Evolutionary conservation across 2,797 vertebrate genomes (phyloP).

Genomic region (Hipposideros larvatus): DNA sequence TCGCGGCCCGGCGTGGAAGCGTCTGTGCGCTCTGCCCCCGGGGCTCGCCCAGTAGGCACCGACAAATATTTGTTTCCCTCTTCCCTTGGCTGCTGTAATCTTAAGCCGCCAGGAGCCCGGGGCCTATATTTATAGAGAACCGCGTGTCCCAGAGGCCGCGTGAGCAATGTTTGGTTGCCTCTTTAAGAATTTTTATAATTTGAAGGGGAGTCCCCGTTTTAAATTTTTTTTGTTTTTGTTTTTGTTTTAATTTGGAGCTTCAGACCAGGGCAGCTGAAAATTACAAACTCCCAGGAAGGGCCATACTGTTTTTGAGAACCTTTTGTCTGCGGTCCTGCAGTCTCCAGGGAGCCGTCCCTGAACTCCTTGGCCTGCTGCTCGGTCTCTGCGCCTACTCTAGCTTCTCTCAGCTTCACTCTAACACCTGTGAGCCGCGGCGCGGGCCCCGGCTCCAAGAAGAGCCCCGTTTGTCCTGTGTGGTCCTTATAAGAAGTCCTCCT

Average conservation of each 20-base stretch:
- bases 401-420: background rate
- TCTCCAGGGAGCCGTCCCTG: slow-evolving; percentile 18
- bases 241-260: slow-evolving; percentile 31
- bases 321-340: slow-evolving; percentile 75
- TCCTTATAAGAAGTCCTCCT: slow-evolving; percentile 66
- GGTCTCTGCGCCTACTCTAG: background rate
- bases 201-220: background rate
- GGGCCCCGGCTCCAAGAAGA: slow-evolving; percentile 66
- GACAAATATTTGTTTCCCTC: slow-evolving; percentile 66
- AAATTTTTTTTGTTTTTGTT: background rate
- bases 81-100: slow-evolving; percentile 73
- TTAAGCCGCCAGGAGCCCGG: slow-evolving; percentile 76
- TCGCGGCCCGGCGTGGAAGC: slow-evolving; percentile 62
- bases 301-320: slow-evolving; percentile 79
- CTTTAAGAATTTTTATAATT: slow-evolving; percentile 23
- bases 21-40: slow-evolving; percentile 37
- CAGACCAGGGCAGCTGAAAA: slow-evolving; percentile 45
- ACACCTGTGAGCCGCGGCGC: slow-evolving; percentile 80
- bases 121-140: slow-evolving; percentile 82
- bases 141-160: slow-evolving; percentile 70
- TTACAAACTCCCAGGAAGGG: slow-evolving; percentile 68
- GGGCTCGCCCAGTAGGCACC: slow-evolving; percentile 63
- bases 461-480: slow-evolving; percentile 76
- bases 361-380: background rate
- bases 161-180: slow-evolving; percentile 58